Base-by-base conservation (phyloP, 2,888 invertebrate genomes). In the Graphium colonna region DNA sequence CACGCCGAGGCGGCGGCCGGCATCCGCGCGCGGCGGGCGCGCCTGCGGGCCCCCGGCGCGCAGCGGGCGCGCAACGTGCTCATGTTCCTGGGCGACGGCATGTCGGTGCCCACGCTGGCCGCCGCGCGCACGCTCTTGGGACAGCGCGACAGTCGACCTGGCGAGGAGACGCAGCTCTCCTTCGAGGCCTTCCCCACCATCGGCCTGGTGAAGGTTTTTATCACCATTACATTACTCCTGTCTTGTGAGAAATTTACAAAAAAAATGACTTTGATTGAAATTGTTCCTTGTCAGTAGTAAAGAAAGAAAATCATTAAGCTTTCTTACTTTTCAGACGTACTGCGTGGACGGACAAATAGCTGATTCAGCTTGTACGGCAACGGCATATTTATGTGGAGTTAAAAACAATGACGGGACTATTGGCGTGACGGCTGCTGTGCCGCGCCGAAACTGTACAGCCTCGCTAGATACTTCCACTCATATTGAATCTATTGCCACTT, bases 1-100 rank as follows among this genome's bases (percentile, higher is more conserved):
- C n/a, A n/a, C n/a, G 91, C 88, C 0, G 76, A 77, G 41, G 69
- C 73, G 9, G 82, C 71, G 1, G n/a, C n/a, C n/a, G n/a, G n/a
- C n/a, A 73, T 92, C 21, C 64, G 69, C 1, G 64, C 73, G 36
- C 79, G 88, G 51, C 60, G 81, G 49, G 53, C 48, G 12, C 55
- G 60, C 7, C 26, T 52, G 8, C 47, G 55, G 18, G 36, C 56
- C 8, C 51, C 45, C 48, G 45, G 21, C 1, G 26, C 36, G 1
- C 3, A 36, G 15, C 48, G 46, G 12, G 75, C 74, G 18, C 65
- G 67, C 43, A 95, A 95, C 72, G 81, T 94, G 4, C 92, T 95
- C 53, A 82, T 95, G 73, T 94, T 94, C 75, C 71, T 95, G 43
- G 95, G 95, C 1, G 95, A 95, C 74, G 95, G 95, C 28, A 94